These are phyloP conservation scores for Trachythela sp. DNA, from an alignment of 64 coral and sea anemone genomes.

Conservation along the genomic window DNA sequence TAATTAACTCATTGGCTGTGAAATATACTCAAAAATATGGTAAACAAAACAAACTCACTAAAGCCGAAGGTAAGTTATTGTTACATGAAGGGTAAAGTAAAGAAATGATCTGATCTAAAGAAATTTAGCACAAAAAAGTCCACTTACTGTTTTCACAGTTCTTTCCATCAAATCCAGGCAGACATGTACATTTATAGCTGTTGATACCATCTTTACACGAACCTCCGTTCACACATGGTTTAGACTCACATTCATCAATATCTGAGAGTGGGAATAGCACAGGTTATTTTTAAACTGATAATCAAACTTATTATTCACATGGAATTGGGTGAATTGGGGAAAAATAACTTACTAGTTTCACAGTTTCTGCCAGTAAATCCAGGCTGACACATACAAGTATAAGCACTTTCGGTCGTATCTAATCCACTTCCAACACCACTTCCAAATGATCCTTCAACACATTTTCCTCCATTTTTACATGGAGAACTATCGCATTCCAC, in stretches of 20 bases:
- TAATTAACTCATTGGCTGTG: too few relatives aligned
- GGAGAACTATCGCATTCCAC: conserved; percentile 62
- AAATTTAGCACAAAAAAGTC: too few relatives aligned
- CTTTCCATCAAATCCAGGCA: not conserved
- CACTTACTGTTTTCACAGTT: not conserved
- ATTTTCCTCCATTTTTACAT: conserved; percentile 68
- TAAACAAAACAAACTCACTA: too few relatives aligned
- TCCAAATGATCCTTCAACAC: conserved; percentile 23
- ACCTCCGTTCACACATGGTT: not conserved
- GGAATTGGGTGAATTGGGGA: not conserved
- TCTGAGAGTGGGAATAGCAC: too few relatives aligned
- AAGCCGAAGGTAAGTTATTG: too few relatives aligned
- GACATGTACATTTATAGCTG: conserved; percentile 3
- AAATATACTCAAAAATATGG: not conserved
- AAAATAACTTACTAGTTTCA: conserved; percentile 37
- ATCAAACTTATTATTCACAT: not conserved
- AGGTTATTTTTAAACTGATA: too few relatives aligned
- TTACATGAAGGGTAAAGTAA: too few relatives aligned
- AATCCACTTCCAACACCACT: conserved; percentile 10
- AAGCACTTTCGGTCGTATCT: conserved; percentile 16
- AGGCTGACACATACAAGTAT: conserved; percentile 47
- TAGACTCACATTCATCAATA: not conserved
- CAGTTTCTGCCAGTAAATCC: conserved; percentile 87
- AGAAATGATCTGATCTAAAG: too few relatives aligned
- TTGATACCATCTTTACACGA: not conserved